A percentile compares a stretch with the other conserved stretches of the same genome.
Conservation (phyloP, 2,888 invertebrate species). For the Troides oblongomaculatus region DNA sequence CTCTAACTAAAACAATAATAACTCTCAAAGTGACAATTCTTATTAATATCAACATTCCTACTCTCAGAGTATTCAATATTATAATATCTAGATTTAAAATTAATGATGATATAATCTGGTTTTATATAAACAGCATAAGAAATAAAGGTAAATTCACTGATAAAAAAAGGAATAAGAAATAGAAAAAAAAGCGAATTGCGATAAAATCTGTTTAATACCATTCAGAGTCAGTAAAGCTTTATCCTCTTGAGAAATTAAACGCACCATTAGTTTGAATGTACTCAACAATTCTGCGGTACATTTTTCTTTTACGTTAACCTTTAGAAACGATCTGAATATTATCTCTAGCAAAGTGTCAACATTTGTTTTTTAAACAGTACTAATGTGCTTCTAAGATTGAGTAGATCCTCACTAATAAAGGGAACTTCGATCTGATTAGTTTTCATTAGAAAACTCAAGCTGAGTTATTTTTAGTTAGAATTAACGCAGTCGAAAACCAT, state of each 20-base stretch:
- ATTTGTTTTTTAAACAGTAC: neutral
- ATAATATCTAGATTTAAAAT: too few relatives aligned
- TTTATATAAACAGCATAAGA: neutral
- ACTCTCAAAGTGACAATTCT: too few relatives aligned
- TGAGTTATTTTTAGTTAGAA: too few relatives aligned
- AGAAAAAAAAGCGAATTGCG: conserved; percentile 12
- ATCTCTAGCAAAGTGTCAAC: neutral
- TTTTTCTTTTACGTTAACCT: neutral
- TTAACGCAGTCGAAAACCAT: too few relatives aligned
- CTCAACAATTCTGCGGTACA: conserved; percentile 57
- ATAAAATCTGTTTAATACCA: conserved; percentile 27
- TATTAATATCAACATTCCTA: too few relatives aligned
- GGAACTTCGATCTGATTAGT: neutral
- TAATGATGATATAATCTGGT: neutral
- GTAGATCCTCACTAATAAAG: neutral
- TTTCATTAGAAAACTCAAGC: neutral
- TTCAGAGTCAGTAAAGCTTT: conserved; percentile 32
- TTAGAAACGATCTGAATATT: neutral
- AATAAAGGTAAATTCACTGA: too few relatives aligned
- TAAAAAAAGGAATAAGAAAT: neutral
- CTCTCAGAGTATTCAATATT: too few relatives aligned
- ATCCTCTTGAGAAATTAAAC: conserved; percentile 79
- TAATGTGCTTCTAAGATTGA: too few relatives aligned
- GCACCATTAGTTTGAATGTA: conserved; percentile 79
- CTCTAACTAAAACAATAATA: too few relatives aligned